Base-by-base conservation (phyloP, 2,797 vertebrate genomes). In the Aeoliscus strigatus region DNA sequence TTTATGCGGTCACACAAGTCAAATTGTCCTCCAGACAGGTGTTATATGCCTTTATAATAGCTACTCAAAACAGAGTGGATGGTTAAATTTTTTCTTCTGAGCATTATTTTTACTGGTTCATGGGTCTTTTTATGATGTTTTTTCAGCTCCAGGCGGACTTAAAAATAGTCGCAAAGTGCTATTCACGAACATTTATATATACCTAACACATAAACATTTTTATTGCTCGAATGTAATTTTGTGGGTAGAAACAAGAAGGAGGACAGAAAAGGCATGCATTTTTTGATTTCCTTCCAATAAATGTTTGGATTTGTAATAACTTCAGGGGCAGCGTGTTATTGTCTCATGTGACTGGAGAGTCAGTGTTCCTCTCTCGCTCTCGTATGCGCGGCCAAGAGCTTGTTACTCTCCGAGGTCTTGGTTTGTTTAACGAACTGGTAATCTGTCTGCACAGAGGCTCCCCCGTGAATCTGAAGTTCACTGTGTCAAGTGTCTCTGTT, bases 251-350 rank as follows among this genome's bases (percentile, higher is more conserved):
- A 53, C 59, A 67, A 66, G 69, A 51, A 33, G 15, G 41, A 60
- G 58, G 59, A 83, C 62, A 75, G n/a, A 76, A 75, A 72, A 58
- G 66, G 68, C 59, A 54, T 36, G 10, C 35, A 58, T 60, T 74
- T 84, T 68, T 81, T 83, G 80, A 86, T 82, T 86, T 82, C 73
- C 77, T 58, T 80, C 73, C 77, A 85, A 77, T 79, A 84, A 84
- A 86, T 82, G 71, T 83, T 77, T 75, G 66, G 70, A 74, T 73
- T 80, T 75, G 73, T 71, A 77, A 79, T 75, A 69, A 77, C 62
- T 64, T 67, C 51, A 67, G 53, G 66, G 69, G 56, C 56, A 70
- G 77, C 75, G 38, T 44, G 44, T 60, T 62, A 48, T 53, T 39
- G 72, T 86, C 77, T 87, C 57, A 80, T 85, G 86, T 86, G 84